Evolutionary conservation across 2,888 invertebrate species (phyloP), one percentile per base, ranked within the genome.

Genomic region (Cepaea hortensis): DNA sequence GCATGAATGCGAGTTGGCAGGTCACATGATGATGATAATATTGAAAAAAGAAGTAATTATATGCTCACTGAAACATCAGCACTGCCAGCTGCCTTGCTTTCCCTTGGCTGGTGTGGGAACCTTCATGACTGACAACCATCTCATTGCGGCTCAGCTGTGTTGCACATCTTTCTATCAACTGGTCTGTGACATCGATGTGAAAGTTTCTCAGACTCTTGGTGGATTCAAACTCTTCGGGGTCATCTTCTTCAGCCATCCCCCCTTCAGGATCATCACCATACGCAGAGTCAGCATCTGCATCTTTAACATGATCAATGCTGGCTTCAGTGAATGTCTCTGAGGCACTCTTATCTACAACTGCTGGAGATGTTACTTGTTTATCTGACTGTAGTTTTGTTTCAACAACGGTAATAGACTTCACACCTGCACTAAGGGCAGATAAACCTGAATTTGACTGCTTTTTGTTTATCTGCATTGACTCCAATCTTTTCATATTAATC

Each of bases 141-240:
- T 93, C 92, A 89, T 94, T 94, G 84, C 91, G 91, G 87, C 93
- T 93, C 23, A 94, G 90, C 85, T 92, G 91, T 7, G 93, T 93
- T 23, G 94, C 94, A 90, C 93, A 93, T 61, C 93, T 84, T 79
- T 94, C 93, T 5, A 94, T 90, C 88, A 94, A 88, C 81, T 92
- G 89, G 46, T 94, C 93, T 0, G 93, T 90, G 20, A 94, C 94
- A 81, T 93, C 92, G 68, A 94, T 94, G 81, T 91, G 90, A 84
- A 90, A 93, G 88, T 93, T 93, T 65, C 90, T 88, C 80, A 94
- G 88, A 85, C 92, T 93, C 68, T 89, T 88, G 23, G 90, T 90
- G 0, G 94, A 94, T 81, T 93, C 94, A 91, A 94, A 94, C 55
- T 93, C 94, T 55, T 90, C 90, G 61, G 80, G 82, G 7, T 86